Conservation (phyloP, 1,140 invertebrate species). For the Steinernema feltiae region DNA sequence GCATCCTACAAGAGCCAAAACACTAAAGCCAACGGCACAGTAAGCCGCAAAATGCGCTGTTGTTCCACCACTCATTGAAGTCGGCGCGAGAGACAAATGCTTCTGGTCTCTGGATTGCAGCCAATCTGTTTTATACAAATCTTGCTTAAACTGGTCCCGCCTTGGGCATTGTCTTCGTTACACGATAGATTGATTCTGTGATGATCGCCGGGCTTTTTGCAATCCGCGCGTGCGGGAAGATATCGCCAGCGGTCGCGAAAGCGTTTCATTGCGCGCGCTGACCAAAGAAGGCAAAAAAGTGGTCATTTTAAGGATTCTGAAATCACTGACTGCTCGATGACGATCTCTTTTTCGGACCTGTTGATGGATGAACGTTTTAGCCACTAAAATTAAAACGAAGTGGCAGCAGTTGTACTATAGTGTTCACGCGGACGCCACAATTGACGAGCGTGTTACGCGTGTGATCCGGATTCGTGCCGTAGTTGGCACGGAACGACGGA, state of each 20-base stretch:
- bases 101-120: no score
- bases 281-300: background rate
- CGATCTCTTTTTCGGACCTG: no score
- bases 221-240: background rate
- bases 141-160: background rate
- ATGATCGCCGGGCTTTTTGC: conserved; percentile 1
- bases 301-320: no score
- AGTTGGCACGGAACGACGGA: conserved; percentile 73
- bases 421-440: conserved; percentile 71
- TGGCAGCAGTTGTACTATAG: no score
- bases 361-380: no score
- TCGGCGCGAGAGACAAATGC: background rate
- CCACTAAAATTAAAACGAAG: no score
- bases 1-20: background rate
- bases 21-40: background rate
- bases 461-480: conserved; percentile 63
- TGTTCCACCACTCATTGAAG: background rate
- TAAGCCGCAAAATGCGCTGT: background rate
- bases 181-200: background rate
- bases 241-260: background rate
- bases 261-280: conserved; percentile 3
- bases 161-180: conserved; percentile 1
- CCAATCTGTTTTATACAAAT: background rate
- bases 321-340: no score
- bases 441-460: conserved; percentile 87